Evolutionary conservation across 2,113 vertebrate species (phyloP).

Genomic region (Serinus canaria): DNA sequence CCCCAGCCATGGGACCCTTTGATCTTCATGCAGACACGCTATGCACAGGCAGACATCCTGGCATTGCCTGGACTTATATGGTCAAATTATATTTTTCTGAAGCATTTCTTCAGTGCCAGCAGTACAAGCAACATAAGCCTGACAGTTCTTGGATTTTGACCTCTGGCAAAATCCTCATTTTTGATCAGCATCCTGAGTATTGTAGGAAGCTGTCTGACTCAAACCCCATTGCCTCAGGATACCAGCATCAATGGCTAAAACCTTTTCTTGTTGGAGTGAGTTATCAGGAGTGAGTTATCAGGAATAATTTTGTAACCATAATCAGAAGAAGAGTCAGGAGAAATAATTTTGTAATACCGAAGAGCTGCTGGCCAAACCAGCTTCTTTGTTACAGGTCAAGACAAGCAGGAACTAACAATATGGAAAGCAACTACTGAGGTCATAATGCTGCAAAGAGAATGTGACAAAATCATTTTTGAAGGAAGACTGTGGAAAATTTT

Average conservation of each 20-base stretch:
- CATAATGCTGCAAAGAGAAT: neutral
- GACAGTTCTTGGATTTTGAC: neutral
- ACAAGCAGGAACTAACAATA: neutral
- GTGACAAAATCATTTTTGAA: neutral
- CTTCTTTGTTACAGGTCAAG: neutral
- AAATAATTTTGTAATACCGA: neutral
- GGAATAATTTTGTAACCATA: neutral
- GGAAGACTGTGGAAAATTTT: neutral
- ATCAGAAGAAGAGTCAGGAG: neutral
- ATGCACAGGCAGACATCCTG: accelerated
- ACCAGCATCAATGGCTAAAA: neutral
- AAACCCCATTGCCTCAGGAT: neutral
- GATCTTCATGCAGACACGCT: neutral
- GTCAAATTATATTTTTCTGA: neutral
- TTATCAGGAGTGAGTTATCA: neutral
- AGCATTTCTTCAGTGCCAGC: neutral
- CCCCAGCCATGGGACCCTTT: neutral
- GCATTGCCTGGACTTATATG: neutral
- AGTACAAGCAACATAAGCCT: neutral
- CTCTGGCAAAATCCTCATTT: neutral
- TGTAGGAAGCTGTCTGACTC: neutral
- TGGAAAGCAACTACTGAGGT: neutral
- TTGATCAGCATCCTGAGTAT: neutral
- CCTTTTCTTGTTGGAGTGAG: neutral
- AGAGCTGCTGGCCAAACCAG: neutral